Evolutionary conservation across 2,797 vertebrate species (phyloP), one percentile per base, ranked within the genome.

Genomic region (Cossypha polioptera): DNA sequence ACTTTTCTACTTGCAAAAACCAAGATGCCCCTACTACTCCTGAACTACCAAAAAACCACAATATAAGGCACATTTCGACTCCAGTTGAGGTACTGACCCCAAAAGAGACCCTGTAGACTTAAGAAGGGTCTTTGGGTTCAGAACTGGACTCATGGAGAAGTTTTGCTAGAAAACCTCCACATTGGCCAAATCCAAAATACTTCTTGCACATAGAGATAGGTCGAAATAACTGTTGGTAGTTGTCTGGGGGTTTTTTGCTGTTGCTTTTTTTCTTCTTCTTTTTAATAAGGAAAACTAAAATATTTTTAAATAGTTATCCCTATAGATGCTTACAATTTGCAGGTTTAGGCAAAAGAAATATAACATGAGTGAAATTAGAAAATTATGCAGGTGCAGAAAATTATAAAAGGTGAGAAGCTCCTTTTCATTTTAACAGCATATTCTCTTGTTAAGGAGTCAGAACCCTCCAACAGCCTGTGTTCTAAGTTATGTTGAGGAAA

Each of bases 221-320:
- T 33, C 1, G 8, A 82, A 85, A 61, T 69, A 85, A 53, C 10
- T 48, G 4, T 7, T 55, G 5, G 10, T 42, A 16, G 4, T 7
- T 38, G 5, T 3, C 28, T 50, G 35, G 7, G 4, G 13, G 1
- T 1, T 21, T n/a, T n/a, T n/a, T 8, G 47, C 47, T 45, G 43
- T 45, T 22, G 20, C 21, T 45, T 45, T 45, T 45, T 16, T 36
- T 36, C 36, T 16, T 24, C 16, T 21, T 17, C 9, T 18, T 10
- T 15, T 65, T 13, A 47, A 47, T 47, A 47, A 47, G 43, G 43
- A 45, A 45, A 22, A 45, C 11, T 22, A 22, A 45, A 45, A 22
- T 45, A 22, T 47, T 84, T 86, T 61, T 2, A 47, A 86, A 48
- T 35, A 36, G 7, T n/a, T 75, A 50, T 40, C 80, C 7, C 5